Conservation (phyloP, 2,888 invertebrate genomes). For the Strigamia transsilvanica region DNA sequence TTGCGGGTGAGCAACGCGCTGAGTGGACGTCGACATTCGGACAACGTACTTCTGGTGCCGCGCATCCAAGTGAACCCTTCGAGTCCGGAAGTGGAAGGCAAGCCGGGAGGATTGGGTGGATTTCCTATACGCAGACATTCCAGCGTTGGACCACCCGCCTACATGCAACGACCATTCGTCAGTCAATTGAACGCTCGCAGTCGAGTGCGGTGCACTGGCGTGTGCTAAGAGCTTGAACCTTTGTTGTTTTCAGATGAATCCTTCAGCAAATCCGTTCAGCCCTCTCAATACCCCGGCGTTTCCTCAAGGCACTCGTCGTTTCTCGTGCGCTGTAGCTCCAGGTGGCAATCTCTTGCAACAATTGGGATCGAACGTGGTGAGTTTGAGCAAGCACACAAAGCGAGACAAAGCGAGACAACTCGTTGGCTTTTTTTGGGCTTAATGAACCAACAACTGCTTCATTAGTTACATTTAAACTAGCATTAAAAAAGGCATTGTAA, state of each 20-base stretch:
- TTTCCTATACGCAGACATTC: conserved; percentile 88
- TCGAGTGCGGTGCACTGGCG: background rate
- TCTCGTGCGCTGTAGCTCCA: conserved; percentile 57
- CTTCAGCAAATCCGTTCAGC: conserved; percentile 53
- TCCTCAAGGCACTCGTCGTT: conserved; percentile 67
- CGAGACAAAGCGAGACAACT: too few relatives aligned
- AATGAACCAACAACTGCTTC: too few relatives aligned
- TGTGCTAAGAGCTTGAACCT: background rate
- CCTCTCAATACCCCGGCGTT: conserved; percentile 81
- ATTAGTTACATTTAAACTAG: too few relatives aligned
- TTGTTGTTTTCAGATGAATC: conserved; percentile 67
- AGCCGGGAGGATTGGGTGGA: conserved; percentile 70
- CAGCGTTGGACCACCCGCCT: conserved; percentile 87
- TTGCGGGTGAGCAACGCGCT: conserved; percentile 82
- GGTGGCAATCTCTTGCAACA: conserved; percentile 78
- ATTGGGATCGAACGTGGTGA: conserved; percentile 93
- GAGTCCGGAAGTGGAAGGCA: conserved; percentile 79
- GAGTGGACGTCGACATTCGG: conserved; percentile 86
- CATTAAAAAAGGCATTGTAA: too few relatives aligned
- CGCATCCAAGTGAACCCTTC: conserved; percentile 88
- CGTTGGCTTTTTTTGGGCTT: too few relatives aligned
- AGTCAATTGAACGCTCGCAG: background rate
- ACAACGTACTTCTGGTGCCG: conserved; percentile 86
- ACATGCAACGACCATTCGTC: conserved; percentile 53
- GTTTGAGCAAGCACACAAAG: too few relatives aligned